Percentiles rank a stretch among this genome's conserved stretches.
Evolutionary conservation across 2,797 vertebrate species (phyloP).

Genomic region (Luscinia luscinia): DNA sequence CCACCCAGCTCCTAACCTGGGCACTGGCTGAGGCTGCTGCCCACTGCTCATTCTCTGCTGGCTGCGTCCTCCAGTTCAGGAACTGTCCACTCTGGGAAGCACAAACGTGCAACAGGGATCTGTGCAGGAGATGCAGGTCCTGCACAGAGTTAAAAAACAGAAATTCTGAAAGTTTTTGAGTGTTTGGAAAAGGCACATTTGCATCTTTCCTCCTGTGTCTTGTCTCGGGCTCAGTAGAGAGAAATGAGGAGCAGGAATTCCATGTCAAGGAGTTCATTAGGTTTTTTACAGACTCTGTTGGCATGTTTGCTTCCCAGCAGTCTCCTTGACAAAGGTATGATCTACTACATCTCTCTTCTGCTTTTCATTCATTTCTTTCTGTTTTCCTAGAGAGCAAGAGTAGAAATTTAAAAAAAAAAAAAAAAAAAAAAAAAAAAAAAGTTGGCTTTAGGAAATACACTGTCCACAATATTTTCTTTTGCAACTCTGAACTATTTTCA

Average conservation of each 20-base stretch:
- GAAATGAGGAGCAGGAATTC: background rate
- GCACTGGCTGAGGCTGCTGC: background rate
- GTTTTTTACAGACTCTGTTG: background rate
- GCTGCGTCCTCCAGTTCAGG: background rate
- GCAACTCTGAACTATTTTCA: background rate
- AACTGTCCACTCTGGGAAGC: background rate
- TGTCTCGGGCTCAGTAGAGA: background rate
- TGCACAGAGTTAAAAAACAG: background rate
- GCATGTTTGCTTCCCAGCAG: background rate
- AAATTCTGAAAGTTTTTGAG: background rate
- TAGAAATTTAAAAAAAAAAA: background rate
- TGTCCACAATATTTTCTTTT: background rate
- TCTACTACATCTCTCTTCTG: background rate
- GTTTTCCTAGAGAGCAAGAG: background rate
- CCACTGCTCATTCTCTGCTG: background rate
- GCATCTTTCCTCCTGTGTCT: background rate
- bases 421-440: background rate
- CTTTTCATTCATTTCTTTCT: background rate
- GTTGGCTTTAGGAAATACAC: background rate
- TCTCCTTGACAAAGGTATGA: background rate
- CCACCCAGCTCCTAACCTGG: background rate
- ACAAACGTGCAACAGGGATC: rapidly evolving
- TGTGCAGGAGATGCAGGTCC: background rate
- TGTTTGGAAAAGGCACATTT: background rate
- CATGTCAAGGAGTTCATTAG: background rate